Evolutionary conservation across 2,888 invertebrate genomes (phyloP).

Genomic region (Dryobota labecula): DNA sequence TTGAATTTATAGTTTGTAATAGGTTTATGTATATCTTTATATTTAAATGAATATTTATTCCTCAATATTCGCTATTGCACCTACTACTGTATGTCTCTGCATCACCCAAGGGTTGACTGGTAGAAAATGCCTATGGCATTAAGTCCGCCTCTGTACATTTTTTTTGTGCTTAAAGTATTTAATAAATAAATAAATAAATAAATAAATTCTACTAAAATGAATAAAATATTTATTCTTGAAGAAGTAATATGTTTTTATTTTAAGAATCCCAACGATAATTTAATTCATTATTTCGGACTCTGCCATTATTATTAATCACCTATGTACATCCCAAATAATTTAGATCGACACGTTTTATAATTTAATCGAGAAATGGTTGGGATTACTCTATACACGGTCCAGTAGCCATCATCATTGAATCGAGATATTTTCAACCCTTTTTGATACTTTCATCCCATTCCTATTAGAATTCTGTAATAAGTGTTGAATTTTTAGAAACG

Average conservation of each 20-base stretch:
- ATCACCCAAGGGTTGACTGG: too few relatives aligned
- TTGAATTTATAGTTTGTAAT: too few relatives aligned
- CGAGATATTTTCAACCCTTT: constrained; percentile 37
- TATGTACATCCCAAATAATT: constrained; percentile 4
- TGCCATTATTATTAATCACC: neutral
- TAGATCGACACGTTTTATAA: constrained; percentile 26
- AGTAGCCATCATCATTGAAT: constrained; percentile 5
- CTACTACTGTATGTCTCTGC: too few relatives aligned
- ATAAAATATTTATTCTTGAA: too few relatives aligned
- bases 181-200: too few relatives aligned
- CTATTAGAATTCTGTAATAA: constrained; percentile 7
- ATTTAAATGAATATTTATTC: too few relatives aligned
- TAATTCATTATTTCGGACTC: neutral
- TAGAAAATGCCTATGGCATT: too few relatives aligned
- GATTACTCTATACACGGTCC: constrained; percentile 6
- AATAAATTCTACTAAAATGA: too few relatives aligned
- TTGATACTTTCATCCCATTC: neutral
- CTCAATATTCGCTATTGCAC: too few relatives aligned
- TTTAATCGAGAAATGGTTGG: constrained; percentile 32
- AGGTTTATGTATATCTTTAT: too few relatives aligned
- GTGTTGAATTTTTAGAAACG: neutral
- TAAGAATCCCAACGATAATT: neutral
- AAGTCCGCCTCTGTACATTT: too few relatives aligned
- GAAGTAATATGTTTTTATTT: neutral
- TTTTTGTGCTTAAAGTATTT: too few relatives aligned